Evolutionary conservation across 2,113 vertebrate species (phyloP), one percentile per base, ranked within the genome.

Genomic region (Erythrocebus patas): DNA sequence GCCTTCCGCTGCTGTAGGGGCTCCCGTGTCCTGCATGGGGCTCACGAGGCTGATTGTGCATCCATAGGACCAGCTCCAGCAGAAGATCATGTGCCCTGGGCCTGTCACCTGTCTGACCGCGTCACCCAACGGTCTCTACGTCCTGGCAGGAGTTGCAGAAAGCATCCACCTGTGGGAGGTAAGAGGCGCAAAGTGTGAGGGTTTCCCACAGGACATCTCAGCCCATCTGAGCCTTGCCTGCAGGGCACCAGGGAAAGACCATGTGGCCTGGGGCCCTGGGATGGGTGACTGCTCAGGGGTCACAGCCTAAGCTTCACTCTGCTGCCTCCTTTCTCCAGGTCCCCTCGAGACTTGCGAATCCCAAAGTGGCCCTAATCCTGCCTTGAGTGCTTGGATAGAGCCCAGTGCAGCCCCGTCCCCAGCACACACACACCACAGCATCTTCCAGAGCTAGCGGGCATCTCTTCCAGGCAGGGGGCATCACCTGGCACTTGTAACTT

Each of bases 131-230:
- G 99, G 99, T 3, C 99, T 99, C 57, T 99, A 99, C 78, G 93
- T 99, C 17, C 92, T 99, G 87, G 99, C 99, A 0, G 99, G 99
- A 0, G 99, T 99, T 0, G 98, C 99, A 0, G 99, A 99, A 93
- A 99, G 99, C 30, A 97, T 99, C 83, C 99, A 99, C 96, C 97
- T 99, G 88, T 99, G 99, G 99, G 99, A 99, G 99, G 99, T 99
- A 79, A 98, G 98, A 45, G 8, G 4, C 3, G 4, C 30, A 12
- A 82, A 45, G 61, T 32, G 0, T 9, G 14, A 14, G 43, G 6
- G 5, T 75, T 48, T 20, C 17, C 76, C 45, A 12, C 76, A 12
- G 61, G 27, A 30, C 72, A 18, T 8, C 25, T 12, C 22, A 12
- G 45, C 3, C n/a, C n/a, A 5, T 14, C 80, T 17, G 16, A 35